A percentile compares a stretch with the other conserved stretches of the same genome.
These are phyloP conservation scores for Typhlichthys subterraneus DNA, from an alignment of 2,797 vertebrate species.

Conservation along the genomic window DNA sequence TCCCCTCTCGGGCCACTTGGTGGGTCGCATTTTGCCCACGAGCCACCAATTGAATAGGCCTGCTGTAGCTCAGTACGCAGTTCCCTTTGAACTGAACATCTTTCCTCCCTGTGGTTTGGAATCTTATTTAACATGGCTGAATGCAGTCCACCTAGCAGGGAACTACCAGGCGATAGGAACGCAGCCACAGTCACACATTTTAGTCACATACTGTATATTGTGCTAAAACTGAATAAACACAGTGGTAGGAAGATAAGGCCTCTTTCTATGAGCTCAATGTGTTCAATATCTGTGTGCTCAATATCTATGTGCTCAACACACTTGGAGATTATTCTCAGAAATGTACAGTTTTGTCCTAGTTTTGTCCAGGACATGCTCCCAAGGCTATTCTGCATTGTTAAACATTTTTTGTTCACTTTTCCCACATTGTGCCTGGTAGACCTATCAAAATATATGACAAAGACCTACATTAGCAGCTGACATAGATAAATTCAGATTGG, in stretches of 20 bases:
- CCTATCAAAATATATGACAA: slow-evolving; percentile 37
- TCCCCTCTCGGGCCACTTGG: too few relatives aligned
- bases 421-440: slow-evolving; percentile 22
- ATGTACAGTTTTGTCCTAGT: slow-evolving; percentile 54
- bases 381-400: slow-evolving; percentile 16
- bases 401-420: slow-evolving; percentile 33
- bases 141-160: too few relatives aligned
- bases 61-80: too few relatives aligned
- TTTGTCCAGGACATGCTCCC: slow-evolving; percentile 43
- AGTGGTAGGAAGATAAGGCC: slow-evolving; percentile 28
- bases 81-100: too few relatives aligned
- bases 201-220: not conserved
- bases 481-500: slow-evolving; percentile 17
- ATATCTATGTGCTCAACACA: not conserved
- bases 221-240: slow-evolving; percentile 24
- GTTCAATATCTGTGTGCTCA: too few relatives aligned
- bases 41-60: too few relatives aligned
- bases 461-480: slow-evolving; percentile 26
- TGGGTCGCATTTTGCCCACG: too few relatives aligned
- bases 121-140: too few relatives aligned
- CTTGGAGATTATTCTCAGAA: slow-evolving; percentile 32
- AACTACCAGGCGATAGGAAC: too few relatives aligned
- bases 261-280: slow-evolving; percentile 20
- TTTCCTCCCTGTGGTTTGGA: too few relatives aligned
- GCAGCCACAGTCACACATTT: slow-evolving; percentile 4